Conservation (phyloP, 1,140 invertebrate genomes). For the Aphaenogaster floridana region DNA sequence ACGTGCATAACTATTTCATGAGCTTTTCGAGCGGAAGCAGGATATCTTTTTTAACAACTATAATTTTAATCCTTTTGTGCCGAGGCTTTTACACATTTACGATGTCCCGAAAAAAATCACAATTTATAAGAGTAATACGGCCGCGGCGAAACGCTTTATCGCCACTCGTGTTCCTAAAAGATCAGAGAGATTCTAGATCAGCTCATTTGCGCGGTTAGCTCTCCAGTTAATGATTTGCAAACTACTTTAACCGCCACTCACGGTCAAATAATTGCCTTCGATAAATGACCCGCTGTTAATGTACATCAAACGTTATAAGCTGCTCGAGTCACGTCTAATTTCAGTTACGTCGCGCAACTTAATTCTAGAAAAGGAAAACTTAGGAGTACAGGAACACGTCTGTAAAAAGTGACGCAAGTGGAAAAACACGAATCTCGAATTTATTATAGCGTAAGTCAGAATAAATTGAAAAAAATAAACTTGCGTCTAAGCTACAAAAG, state of each 20-base stretch:
- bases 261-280: constrained; percentile 35
- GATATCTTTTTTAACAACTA: constrained; percentile 3
- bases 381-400: not conserved
- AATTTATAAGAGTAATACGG: constrained; percentile 53
- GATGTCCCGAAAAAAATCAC: constrained; percentile 17
- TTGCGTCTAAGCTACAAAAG: not conserved
- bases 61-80: constrained; percentile 43
- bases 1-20: not conserved
- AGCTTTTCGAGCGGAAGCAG: not conserved
- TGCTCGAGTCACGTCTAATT: not conserved
- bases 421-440: not conserved
- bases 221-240: constrained; percentile 57
- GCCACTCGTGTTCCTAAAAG: not conserved
- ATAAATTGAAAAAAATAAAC: not conserved
- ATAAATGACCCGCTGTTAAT: constrained; percentile 37
- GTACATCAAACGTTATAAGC: constrained; percentile 10
- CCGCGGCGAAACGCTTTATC: constrained; percentile 28
- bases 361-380: not conserved
- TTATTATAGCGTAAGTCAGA: not conserved
- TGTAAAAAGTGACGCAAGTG: constrained; percentile 1
- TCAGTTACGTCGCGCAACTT: not conserved
- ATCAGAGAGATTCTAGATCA: constrained; percentile 57
- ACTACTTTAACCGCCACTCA: constrained; percentile 32
- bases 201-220: constrained; percentile 40
- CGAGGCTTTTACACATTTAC: constrained; percentile 6